Evolutionary conservation across 2,888 invertebrate species (phyloP), one percentile per base, ranked within the genome.

Genomic region (Euplexia lucipara): DNA sequence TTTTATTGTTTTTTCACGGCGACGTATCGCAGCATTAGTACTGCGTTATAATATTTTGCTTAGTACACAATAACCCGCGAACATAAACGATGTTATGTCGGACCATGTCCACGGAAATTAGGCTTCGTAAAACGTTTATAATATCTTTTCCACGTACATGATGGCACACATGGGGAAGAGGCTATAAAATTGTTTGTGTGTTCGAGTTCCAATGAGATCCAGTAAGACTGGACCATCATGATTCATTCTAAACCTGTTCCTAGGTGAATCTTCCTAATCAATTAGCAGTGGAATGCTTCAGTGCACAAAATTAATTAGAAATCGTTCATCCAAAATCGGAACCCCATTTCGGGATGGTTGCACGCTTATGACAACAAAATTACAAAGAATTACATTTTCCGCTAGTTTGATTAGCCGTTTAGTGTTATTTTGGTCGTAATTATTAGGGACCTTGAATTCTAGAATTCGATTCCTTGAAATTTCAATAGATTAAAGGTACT

Each of bases 1-100:
- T 92, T 93, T 93, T 93, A 93, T 92, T 92, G 92, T 90, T 86
- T 86, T 91, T 92, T 92, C 89, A 92, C 90, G 90, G 85, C 85
- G 74, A 80, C 82, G 85, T 86, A 88, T 90, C 64, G 65, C 88
- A 88, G 86, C 89, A 90, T 90, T 88, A 81, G 81, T 81, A 87
- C 86, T 80, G 84, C 87, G 88, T 90, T 90, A 91, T 91, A 86
- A 89, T 91, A 76, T 90, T 88, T 87, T 86, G 86, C 88, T 87
- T 88, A 86, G 85, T 86, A 84, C 84, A 85, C 83, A 84, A 87
- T 87, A 86, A 86, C 83, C 70, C 58, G 54, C 71, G 70, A 53
- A 85, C 83, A 86, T 86, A 84, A 87, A 87, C 80, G 66, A 69
- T 48, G 84, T 86, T 79, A 87, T 85, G 85, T 81, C 53, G 48